These are phyloP conservation scores for Symphodus melops DNA, from an alignment of 2,113 vertebrate species.

Conservation along the genomic window DNA sequence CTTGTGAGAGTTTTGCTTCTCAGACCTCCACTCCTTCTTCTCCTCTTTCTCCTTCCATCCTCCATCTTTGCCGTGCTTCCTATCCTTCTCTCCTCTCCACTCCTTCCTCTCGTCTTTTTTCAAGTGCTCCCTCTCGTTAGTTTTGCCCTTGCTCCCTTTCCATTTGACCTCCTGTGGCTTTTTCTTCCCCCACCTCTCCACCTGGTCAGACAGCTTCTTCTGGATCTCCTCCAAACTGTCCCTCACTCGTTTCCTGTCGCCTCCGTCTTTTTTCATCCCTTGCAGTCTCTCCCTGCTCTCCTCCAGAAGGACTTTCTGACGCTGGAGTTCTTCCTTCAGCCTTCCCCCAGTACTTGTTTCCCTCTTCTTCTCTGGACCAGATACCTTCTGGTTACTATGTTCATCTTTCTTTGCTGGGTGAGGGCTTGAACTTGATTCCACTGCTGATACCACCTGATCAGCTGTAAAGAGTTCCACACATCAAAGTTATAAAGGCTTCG, in stretches of 20 bases:
- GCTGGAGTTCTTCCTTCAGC: slow-evolving; percentile 74
- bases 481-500: not conserved
- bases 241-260: slow-evolving; percentile 65
- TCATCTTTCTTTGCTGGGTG: slow-evolving; percentile 43
- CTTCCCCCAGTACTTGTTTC: slow-evolving; percentile 27
- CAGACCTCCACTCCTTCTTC: slow-evolving; percentile 61
- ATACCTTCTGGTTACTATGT: slow-evolving; percentile 25
- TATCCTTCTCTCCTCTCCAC: slow-evolving; percentile 52
- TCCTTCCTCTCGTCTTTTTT: slow-evolving; percentile 72
- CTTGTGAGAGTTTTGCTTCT: slow-evolving; percentile 72
- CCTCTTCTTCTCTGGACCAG: slow-evolving; percentile 44
- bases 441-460: slow-evolving; percentile 38
- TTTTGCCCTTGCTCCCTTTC: slow-evolving; percentile 66
- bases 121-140: slow-evolving; percentile 55
- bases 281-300: slow-evolving; percentile 78
- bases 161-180: slow-evolving; percentile 68
- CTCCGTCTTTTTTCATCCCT: slow-evolving; percentile 74
- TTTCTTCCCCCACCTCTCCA: slow-evolving; percentile 75
- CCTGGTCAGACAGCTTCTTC: slow-evolving; percentile 76
- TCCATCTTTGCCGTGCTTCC: slow-evolving; percentile 61
- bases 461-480: slow-evolving; percentile 48
- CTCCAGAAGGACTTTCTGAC: slow-evolving; percentile 79
- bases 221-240: slow-evolving; percentile 80
- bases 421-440: slow-evolving; percentile 26
- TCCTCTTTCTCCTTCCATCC: slow-evolving; percentile 46